Base-by-base conservation (phyloP, 2,797 vertebrate species). In the Limnodromus scolopaceus region DNA sequence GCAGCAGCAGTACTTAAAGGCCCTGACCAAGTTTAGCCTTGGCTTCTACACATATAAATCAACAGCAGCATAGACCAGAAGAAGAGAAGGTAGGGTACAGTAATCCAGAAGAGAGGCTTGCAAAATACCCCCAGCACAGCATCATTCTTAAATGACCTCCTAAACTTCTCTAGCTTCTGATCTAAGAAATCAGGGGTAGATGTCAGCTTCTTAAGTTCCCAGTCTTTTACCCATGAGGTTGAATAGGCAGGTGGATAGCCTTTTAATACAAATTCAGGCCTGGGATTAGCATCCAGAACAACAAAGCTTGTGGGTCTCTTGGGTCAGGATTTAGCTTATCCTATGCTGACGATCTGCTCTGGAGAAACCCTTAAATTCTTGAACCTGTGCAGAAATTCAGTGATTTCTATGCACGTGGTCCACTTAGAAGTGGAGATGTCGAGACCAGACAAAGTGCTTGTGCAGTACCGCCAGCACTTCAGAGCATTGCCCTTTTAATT, bases 371-470 rank as follows among this genome's bases (percentile, higher is more conserved):
- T 38, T 41, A 36, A 13, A 34, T 20, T 22, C 22, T 43, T 60
- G 13, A 41, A 53, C 6, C 12, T 68, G 13, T 39, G 45, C 9
- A 61, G 34, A 87, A 92, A 45, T 51, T 8, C 20, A 38, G 17
- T 24, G 38, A 43, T 75, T 64, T 78, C 23, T 27, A 2, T 30
- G 32, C 19, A 41, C 10, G 3, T 6, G 0, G 8, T 77, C 12
- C 16, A 9, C 24, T 23, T 69, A 57, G 22, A 22, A 64, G 3
- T 13, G 25, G 18, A 69, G n/a, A 63, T 8, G 1, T 3, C 1
- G 1, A 70, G 71, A 75, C 9, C 27, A 68, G 53, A 27, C 0
- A 30, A 14, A 64, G 48, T 0, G 1, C 65, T 10, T 7, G 10
- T 53, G 23, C 0, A 0, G 45, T 11, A 57, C 49, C 0, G 3